Percentiles rank a stretch among this genome's conserved stretches.
Evolutionary conservation across 2,797 vertebrate species (phyloP).

Genomic region (Gymnopithys bicolor): DNA sequence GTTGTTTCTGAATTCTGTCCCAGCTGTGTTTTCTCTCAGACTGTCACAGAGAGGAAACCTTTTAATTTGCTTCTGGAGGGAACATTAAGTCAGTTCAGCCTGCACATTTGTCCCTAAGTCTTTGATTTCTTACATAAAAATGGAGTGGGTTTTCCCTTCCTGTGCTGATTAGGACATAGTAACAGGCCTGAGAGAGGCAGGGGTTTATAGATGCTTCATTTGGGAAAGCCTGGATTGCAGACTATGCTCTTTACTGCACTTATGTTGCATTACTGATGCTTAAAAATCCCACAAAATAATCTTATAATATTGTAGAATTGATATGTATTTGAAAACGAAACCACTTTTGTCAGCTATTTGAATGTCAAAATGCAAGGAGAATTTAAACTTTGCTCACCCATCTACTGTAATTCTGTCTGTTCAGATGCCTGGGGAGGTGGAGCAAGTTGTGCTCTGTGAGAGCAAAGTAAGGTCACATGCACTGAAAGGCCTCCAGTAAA

Average conservation of each 20-base stretch:
- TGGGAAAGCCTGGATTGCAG: neutral
- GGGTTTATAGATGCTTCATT: neutral
- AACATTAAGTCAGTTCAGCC: slow-evolving; percentile 11
- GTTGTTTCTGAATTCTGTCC: neutral
- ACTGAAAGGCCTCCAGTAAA: neutral
- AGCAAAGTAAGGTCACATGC: neutral
- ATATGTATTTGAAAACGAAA: neutral
- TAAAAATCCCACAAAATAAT: neutral
- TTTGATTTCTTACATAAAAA: neutral
- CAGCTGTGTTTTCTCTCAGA: neutral
- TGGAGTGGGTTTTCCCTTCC: neutral
- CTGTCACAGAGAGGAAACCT: neutral
- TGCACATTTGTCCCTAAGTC: neutral
- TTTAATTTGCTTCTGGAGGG: slow-evolving; percentile 24
- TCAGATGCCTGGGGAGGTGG: neutral
- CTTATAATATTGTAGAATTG: neutral
- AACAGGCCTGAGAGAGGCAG: neutral
- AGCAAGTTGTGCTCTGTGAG: neutral
- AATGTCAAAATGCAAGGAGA: neutral
- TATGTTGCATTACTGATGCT: neutral
- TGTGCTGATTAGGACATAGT: neutral
- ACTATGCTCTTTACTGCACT: neutral
- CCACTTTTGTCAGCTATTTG: neutral
- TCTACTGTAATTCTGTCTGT: neutral
- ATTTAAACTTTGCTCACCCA: neutral